These are phyloP conservation scores for Potorous gilbertii DNA, from an alignment of 2,797 vertebrate genomes.

Conservation along the genomic window DNA sequence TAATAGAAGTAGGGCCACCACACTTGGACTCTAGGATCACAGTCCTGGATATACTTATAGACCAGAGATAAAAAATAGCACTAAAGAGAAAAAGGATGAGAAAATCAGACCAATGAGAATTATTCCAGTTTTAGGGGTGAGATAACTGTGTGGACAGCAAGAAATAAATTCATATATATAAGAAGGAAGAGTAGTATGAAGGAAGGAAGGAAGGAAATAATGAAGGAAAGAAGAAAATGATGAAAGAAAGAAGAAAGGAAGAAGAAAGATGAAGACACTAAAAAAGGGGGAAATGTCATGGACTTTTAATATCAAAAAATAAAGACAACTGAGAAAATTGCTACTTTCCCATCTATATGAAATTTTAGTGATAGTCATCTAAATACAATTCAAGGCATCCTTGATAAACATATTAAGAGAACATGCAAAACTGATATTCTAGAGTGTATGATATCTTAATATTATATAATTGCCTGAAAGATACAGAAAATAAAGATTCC, in stretches of 20 bases:
- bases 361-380: not conserved
- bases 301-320: not conserved
- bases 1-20: not conserved
- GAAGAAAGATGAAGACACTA: not conserved
- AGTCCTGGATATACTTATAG: not conserved
- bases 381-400: not conserved
- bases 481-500: not conserved
- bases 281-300: not conserved
- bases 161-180: too few species aligned
- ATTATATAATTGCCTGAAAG: not conserved
- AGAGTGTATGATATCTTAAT: not conserved
- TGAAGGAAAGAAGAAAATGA: too few species aligned
- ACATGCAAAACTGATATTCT: not conserved
- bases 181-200: too few species aligned
- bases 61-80: not conserved
- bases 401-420: not conserved
- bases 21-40: not conserved
- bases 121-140: not conserved
- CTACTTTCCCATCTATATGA: not conserved
- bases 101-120: not conserved
- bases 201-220: too few species aligned
- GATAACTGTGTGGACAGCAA: not conserved
- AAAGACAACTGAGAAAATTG: not conserved
- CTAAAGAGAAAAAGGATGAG: not conserved
- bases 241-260: not conserved